Percentiles rank a stretch among this genome's conserved stretches.
Evolutionary conservation across 2,797 vertebrate species (phyloP).

Genomic region (Danio jaintianensis): DNA sequence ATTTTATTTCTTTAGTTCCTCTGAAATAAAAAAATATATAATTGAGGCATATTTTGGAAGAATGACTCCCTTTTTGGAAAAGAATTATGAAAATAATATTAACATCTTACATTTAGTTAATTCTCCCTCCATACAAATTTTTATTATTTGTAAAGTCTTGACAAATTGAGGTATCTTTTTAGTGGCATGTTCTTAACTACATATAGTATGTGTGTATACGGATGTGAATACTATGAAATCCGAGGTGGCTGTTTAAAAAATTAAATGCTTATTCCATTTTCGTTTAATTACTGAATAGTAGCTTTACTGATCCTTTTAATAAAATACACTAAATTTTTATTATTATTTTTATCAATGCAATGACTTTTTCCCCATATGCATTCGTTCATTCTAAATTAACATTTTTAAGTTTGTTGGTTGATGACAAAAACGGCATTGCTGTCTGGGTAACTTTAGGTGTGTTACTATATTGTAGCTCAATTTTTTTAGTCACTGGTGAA

Average conservation of each 20-base stretch:
- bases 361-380: not conserved
- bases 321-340: not conserved
- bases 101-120: not conserved
- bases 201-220: not conserved
- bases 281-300: not conserved
- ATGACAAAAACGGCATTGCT: not conserved
- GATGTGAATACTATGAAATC: not conserved
- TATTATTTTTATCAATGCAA: not conserved
- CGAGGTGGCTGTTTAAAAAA: too few relatives aligned
- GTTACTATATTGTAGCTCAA: not conserved
- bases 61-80: slow-evolving; percentile 18
- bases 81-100: not conserved
- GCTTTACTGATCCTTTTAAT: not conserved
- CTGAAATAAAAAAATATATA: slow-evolving; percentile 18
- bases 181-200: not conserved
- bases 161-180: not conserved
- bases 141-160: not conserved
- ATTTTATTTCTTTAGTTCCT: slow-evolving; percentile 21
- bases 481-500: not conserved
- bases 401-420: not conserved
- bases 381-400: too few relatives aligned
- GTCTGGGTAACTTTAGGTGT: not conserved
- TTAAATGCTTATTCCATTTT: not conserved
- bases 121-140: not conserved
- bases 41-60: slow-evolving; percentile 4